Conservation (phyloP, 2,797 vertebrate species). For the Leptodactylus fallax region DNA sequence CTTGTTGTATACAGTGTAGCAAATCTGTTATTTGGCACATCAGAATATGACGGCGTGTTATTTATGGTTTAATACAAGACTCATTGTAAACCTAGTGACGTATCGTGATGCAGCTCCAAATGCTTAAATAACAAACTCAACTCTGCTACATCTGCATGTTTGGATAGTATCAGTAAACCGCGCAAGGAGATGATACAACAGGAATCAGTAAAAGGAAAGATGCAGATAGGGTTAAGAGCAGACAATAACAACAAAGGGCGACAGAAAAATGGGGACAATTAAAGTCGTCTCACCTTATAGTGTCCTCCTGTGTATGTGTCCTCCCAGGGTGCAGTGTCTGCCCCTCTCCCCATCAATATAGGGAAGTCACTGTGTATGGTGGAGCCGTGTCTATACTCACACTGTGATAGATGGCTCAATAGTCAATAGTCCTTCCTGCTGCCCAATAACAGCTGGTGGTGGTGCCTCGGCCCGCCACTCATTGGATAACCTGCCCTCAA, state of each 20-base stretch:
- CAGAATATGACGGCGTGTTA: not conserved
- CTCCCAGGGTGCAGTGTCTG: constrained; percentile 37
- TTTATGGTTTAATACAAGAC: not conserved
- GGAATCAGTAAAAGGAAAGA: not conserved
- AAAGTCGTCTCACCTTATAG: constrained; percentile 27
- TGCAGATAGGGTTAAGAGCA: not conserved
- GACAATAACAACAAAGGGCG: not conserved
- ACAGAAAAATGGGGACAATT: not conserved
- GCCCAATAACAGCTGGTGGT: constrained; percentile 49
- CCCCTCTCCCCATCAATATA: constrained; percentile 50
- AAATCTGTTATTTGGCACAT: not conserved
- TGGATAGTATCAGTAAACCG: not conserved
- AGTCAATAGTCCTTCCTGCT: constrained; percentile 33
- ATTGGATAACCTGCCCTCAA: constrained; percentile 36
- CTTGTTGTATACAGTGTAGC: not conserved
- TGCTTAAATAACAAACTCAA: not conserved
- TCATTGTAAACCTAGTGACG: not conserved
- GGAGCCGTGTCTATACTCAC: constrained; percentile 40
- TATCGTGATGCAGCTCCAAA: not conserved
- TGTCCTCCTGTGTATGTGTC: constrained; percentile 8
- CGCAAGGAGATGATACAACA: not conserved
- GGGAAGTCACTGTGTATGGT: constrained; percentile 53
- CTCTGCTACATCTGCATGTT: not conserved
- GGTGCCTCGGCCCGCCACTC: constrained; percentile 13
- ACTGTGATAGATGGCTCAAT: constrained; percentile 58